Percentiles rank a stretch among this genome's conserved stretches.
Evolutionary conservation across 2,113 vertebrate species (phyloP).

Genomic region (Forbesichthys agassizii): DNA sequence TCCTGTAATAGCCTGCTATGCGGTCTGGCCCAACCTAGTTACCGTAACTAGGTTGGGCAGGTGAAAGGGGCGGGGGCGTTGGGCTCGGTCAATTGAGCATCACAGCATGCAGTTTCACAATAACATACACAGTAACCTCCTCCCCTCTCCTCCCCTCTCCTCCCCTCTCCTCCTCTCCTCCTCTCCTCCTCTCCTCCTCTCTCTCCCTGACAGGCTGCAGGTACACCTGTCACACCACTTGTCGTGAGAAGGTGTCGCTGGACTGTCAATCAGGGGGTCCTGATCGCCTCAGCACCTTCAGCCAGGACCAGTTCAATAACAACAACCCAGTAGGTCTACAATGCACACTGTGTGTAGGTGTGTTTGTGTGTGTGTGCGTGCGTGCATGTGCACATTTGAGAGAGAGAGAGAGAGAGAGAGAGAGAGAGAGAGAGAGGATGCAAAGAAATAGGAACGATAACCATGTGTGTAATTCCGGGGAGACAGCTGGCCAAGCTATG

Average conservation of each 20-base stretch:
- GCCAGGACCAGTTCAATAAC: constrained; percentile 75
- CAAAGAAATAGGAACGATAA: too few species aligned
- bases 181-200: constrained; percentile 5
- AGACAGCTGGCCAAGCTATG: too few species aligned
- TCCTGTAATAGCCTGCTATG: too few species aligned
- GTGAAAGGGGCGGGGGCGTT: too few species aligned
- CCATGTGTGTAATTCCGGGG: too few species aligned
- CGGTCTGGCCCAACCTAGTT: too few species aligned
- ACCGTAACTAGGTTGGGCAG: too few species aligned
- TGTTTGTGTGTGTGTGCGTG: constrained; percentile 1
- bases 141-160: not conserved
- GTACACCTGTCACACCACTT: constrained; percentile 75
- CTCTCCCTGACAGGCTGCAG: constrained; percentile 71
- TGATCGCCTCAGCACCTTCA: constrained; percentile 20
- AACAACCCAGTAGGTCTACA: constrained; percentile 68
- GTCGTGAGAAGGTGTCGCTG: constrained; percentile 68
- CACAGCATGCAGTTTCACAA: too few species aligned
- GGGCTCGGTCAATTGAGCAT: too few species aligned
- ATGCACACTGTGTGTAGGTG: constrained; percentile 3
- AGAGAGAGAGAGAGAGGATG: too few species aligned
- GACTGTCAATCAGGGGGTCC: constrained; percentile 70
- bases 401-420: too few species aligned
- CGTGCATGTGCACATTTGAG: constrained; percentile 8
- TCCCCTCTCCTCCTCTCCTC: not conserved
- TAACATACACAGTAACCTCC: too few species aligned